Conservation (phyloP, 2,888 invertebrate genomes). For the Pilophorus perplexus region DNA sequence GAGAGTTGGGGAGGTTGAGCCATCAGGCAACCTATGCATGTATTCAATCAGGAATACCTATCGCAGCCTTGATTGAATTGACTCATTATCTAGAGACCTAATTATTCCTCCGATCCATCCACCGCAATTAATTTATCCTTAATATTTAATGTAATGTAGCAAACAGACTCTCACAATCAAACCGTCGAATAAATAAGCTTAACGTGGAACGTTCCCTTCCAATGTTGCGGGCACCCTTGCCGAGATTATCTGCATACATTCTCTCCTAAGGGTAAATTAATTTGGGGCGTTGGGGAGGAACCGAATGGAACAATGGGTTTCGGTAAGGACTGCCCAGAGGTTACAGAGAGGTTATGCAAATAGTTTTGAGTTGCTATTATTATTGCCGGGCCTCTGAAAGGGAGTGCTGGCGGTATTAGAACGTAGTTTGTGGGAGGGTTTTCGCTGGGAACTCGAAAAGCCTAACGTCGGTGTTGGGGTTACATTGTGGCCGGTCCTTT, state of each 20-base stretch:
- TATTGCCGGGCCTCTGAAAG: constrained; percentile 18
- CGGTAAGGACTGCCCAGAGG: constrained; percentile 1
- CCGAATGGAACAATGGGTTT: constrained; percentile 11
- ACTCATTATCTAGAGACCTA: too few relatives aligned
- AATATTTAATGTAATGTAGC: too few relatives aligned
- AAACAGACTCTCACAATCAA: too few relatives aligned
- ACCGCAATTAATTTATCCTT: too few relatives aligned
- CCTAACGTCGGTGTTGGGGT: constrained; percentile 20
- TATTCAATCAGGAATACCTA: too few relatives aligned
- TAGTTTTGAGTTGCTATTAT: constrained; percentile 30
- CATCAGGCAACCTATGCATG: too few relatives aligned
- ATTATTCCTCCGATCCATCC: too few relatives aligned
- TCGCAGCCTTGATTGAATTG: too few relatives aligned
- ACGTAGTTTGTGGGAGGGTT: constrained; percentile 15
- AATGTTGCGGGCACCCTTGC: too few relatives aligned
- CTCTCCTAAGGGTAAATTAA: constrained; percentile 19
- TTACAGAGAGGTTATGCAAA: constrained; percentile 25
- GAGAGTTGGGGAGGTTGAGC: too few relatives aligned
- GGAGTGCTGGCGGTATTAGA: constrained; percentile 1
- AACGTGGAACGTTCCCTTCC: too few relatives aligned
- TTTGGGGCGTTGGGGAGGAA: constrained; percentile 7
- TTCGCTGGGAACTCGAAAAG: neutral
- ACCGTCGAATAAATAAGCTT: too few relatives aligned
- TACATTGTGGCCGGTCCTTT: constrained; percentile 14
- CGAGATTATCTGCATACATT: constrained; percentile 18